phyloP scores from a whole-genome alignment of 2,797 vertebrate genomes.

The Crotalus adamanteus region DNA sequence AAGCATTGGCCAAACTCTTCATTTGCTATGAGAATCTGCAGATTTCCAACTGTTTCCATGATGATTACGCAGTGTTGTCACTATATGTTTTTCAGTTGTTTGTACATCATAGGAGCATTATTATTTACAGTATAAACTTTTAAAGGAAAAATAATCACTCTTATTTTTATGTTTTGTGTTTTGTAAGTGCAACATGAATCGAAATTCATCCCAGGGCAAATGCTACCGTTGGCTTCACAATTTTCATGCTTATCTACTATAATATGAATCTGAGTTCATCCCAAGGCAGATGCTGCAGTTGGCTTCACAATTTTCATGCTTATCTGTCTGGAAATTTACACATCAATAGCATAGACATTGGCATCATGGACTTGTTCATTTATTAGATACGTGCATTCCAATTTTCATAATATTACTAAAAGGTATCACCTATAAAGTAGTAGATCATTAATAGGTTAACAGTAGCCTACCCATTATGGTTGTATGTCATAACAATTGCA shows the following conservation, averaged over 20 bases:
- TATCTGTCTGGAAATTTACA: not conserved
- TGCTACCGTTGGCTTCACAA: not conserved
- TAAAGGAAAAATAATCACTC: not conserved
- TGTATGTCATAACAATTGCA: not conserved
- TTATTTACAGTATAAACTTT: conserved; percentile 25
- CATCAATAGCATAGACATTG: not conserved
- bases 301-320: not conserved
- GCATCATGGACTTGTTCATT: not conserved
- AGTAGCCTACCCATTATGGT: not conserved
- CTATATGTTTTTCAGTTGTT: conserved; percentile 19
- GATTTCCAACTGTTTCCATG: not conserved
- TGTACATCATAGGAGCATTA: conserved; percentile 16
- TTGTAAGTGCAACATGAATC: not conserved
- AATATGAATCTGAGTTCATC: not conserved
- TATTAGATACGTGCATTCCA: not conserved
- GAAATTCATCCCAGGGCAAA: not conserved
- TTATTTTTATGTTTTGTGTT: conserved; percentile 27
- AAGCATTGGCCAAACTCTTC: not conserved
- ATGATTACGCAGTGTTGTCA: not conserved
- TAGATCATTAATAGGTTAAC: not conserved
- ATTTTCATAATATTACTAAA: not conserved
- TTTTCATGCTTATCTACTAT: not conserved
- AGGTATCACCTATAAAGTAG: not conserved
- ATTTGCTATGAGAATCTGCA: not conserved
- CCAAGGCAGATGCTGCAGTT: not conserved